Evolutionary conservation across 2,888 invertebrate species (phyloP), one percentile per base, ranked within the genome.

Genomic region (Alitta virens): DNA sequence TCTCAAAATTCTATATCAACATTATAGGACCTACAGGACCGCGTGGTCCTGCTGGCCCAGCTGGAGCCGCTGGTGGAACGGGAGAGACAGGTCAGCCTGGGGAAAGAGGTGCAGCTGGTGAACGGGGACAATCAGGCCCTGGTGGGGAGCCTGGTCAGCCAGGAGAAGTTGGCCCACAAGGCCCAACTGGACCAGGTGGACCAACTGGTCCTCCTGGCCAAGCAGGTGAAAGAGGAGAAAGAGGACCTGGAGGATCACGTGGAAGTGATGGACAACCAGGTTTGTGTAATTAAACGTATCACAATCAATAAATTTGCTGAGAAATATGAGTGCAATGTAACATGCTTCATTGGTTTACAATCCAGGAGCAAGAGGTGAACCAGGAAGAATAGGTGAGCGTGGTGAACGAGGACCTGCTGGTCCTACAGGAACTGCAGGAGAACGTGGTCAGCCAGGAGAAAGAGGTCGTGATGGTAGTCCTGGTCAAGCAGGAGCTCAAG

Each of bases 151-250:
- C 52, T 52, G 65, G 65, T 38, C 49, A 46, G 14, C 43, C 42
- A 1, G 66, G 66, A n/a, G 60, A 46, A 23, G 53, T 55, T 56
- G 66, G 66, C 7, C 33, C 25, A 23, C 3, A 57, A 16, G 63
- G 63, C 52, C 51, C 51, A n/a, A n/a, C 25, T 14, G 60, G 60
- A 16, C 25, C 23, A 23, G 43, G 26, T 26, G 60, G 60, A 40
- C 60, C 60, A 23, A 12, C 50, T 42, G 62, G 61, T 50, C 24
- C 21, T 63, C 62, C 61, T 72, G 78, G 80, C 63, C 67, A 72
- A 16, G 74, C 76, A 60, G 80, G 81, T 82, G 81, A 83, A 1
- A 73, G 79, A 23, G 88, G 88, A 42, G 81, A 84, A 42, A 24
- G 52, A 23, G 26, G 52, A 57, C 54, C 38, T 23, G 58, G 23